Percentiles rank a stretch among this genome's conserved stretches.
Conservation (phyloP, 2,113 vertebrate species). For the Cephalopterus ornatus region DNA sequence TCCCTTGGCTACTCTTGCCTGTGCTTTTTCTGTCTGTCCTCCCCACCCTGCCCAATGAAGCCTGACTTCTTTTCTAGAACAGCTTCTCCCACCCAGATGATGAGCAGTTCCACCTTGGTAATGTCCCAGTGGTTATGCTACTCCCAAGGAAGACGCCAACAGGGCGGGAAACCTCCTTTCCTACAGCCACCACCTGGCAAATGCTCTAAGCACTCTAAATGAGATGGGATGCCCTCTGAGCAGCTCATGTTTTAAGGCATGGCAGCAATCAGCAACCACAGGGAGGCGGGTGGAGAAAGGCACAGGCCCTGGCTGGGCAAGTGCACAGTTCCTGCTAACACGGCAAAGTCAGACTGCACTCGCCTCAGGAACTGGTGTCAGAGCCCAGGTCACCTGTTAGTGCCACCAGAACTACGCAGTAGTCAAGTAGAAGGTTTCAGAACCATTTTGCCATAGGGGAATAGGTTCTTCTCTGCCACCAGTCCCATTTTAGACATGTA, state of each 20-base stretch:
- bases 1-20: not conserved
- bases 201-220: not conserved
- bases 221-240: not conserved
- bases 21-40: not conserved
- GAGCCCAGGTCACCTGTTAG: not conserved
- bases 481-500: rapidly evolving
- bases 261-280: not conserved
- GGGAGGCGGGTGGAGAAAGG: not conserved
- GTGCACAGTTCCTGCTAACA: rapidly evolving
- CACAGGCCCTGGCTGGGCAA: rapidly evolving
- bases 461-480: not conserved
- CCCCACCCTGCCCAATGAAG: not conserved
- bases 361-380: rapidly evolving
- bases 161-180: not conserved
- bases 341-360: not conserved
- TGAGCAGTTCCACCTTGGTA: not conserved
- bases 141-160: rapidly evolving
- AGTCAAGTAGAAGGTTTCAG: not conserved
- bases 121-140: not conserved
- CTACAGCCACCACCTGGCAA: not conserved
- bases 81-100: not conserved
- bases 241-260: not conserved
- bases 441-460: not conserved
- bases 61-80: not conserved
- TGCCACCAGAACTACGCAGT: not conserved